Evolutionary conservation across 92 coral and sea anemone genomes (phyloP).

Genomic region (Desmophyllum pertusum): DNA sequence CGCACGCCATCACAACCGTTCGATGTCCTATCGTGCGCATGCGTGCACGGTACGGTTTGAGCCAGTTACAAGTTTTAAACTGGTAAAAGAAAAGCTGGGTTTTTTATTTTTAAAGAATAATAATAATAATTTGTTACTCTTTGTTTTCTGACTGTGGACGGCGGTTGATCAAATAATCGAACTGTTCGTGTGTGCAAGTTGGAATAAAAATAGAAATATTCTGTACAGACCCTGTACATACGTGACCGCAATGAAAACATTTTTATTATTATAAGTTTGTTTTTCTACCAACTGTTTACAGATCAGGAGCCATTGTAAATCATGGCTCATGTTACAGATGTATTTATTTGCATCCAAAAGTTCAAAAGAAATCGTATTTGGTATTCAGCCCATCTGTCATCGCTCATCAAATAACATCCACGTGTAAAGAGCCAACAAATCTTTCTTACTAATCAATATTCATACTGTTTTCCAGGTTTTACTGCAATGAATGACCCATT

Average conservation of each 20-base stretch:
- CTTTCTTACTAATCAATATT: background rate
- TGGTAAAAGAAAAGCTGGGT: background rate
- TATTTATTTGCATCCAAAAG: background rate
- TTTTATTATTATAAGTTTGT: background rate
- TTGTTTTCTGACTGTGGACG: background rate
- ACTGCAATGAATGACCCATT: background rate
- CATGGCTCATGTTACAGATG: no score
- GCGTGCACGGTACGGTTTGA: no score
- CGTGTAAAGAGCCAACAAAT: background rate
- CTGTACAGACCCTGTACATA: no score
- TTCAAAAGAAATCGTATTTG: background rate
- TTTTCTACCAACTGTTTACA: constrained; percentile 9
- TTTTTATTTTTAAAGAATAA: background rate
- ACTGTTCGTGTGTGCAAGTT: background rate
- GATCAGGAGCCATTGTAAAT: no score
- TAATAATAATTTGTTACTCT: no score
- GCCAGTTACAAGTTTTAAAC: background rate
- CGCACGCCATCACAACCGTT: no score
- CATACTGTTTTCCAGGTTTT: background rate
- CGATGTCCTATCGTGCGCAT: no score
- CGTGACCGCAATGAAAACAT: background rate
- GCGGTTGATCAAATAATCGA: background rate
- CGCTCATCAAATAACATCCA: background rate
- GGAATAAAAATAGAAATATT: background rate
- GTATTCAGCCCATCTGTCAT: background rate